Conservation (phyloP, 2,888 invertebrate genomes). For the Ochropacha duplaris region DNA sequence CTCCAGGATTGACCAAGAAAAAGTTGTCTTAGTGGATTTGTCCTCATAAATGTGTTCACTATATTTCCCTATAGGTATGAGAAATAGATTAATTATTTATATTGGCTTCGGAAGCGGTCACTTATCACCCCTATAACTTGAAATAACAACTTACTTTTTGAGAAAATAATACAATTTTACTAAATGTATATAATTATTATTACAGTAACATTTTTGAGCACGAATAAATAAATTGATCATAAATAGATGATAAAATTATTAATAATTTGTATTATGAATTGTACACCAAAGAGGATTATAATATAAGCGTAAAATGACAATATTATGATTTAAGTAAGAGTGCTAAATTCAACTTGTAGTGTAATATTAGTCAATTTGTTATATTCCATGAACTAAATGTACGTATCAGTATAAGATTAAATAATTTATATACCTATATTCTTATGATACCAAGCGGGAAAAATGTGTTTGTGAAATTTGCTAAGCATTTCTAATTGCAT, state of each 20-base stretch:
- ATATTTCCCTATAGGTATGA: too few relatives aligned
- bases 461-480: neutral
- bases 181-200: too few relatives aligned
- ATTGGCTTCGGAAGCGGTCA: neutral
- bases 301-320: neutral
- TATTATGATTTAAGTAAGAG: neutral
- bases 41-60: too few relatives aligned
- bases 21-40: too few relatives aligned
- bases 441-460: neutral
- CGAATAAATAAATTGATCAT: neutral
- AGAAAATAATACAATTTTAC: too few relatives aligned
- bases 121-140: neutral
- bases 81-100: neutral
- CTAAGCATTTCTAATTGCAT: neutral
- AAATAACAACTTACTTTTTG: too few relatives aligned
- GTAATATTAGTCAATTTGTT: neutral
- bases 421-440: too few relatives aligned
- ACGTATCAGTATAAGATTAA: too few relatives aligned
- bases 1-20: too few relatives aligned
- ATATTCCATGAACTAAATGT: too few relatives aligned
- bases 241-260: neutral
- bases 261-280: neutral
- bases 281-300: neutral
- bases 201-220: neutral
- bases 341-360: neutral